phyloP scores from a whole-genome alignment of 2,888 invertebrate species.

The Acanthacorydalis orientalis region DNA sequence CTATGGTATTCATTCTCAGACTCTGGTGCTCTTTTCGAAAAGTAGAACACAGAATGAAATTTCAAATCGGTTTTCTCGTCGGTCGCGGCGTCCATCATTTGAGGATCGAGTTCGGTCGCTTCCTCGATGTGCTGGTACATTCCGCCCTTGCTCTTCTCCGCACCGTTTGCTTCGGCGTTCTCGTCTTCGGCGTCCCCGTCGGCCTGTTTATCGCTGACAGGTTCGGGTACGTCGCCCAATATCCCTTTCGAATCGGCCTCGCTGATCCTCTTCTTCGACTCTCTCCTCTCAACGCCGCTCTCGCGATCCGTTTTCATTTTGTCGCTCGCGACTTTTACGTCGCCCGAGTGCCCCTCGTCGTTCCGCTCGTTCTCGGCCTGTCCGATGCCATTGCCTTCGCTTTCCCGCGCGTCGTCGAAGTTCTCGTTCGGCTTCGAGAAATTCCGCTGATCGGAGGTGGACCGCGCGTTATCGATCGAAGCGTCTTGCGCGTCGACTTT shows the following conservation, averaged over 20 bases:
- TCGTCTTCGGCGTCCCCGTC: slow-evolving; percentile 17
- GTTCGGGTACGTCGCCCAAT: slow-evolving; percentile 43
- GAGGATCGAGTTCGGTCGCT: slow-evolving; percentile 53
- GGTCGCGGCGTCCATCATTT: slow-evolving; percentile 59
- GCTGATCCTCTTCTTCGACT: slow-evolving; percentile 51
- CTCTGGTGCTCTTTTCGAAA: no score
- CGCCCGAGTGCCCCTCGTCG: slow-evolving; percentile 49
- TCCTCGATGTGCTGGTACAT: slow-evolving; percentile 76
- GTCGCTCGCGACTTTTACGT: slow-evolving; percentile 23
- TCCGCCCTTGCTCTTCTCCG: slow-evolving; percentile 27
- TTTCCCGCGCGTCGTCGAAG: slow-evolving; percentile 27
- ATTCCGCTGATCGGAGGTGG: background rate
- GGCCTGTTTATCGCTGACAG: slow-evolving; percentile 37
- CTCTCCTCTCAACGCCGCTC: slow-evolving; percentile 21
- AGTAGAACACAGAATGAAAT: no score
- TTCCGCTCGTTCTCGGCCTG: slow-evolving; percentile 58
- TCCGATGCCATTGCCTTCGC: slow-evolving; percentile 48
- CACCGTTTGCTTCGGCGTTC: slow-evolving; percentile 16
- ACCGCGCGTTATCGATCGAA: slow-evolving; percentile 25
- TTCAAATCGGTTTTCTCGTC: slow-evolving; percentile 76
- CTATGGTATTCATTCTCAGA: no score
- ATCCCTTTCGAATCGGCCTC: slow-evolving; percentile 56
- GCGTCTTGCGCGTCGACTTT: slow-evolving; percentile 25
- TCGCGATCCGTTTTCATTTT: slow-evolving; percentile 15
- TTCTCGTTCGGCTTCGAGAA: background rate